Evolutionary conservation across 2,888 invertebrate genomes (phyloP).

Genomic region (Stramonita haemastoma): DNA sequence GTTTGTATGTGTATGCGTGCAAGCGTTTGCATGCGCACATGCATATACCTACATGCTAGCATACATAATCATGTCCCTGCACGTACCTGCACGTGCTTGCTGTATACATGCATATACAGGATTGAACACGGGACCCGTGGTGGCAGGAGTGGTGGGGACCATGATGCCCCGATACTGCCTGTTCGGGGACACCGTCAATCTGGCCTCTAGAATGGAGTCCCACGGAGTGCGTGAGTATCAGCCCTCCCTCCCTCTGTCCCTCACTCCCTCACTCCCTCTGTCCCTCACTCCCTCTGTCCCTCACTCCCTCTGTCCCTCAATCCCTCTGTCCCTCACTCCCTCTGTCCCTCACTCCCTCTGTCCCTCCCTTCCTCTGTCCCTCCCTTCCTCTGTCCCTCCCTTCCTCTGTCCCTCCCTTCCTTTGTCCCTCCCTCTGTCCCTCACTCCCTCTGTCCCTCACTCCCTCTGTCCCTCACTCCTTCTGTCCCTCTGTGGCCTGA

Average conservation of each 20-base stretch:
- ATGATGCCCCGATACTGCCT: constrained; percentile 11
- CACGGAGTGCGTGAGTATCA: background rate
- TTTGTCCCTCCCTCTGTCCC: too few species aligned
- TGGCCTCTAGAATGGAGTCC: background rate
- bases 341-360: too few species aligned
- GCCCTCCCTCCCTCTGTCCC: too few species aligned
- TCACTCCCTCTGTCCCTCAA: too few species aligned
- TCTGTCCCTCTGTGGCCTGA: too few species aligned
- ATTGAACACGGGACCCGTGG: constrained; percentile 13
- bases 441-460: too few species aligned
- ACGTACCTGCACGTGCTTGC: background rate
- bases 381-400: background rate
- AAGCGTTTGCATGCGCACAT: background rate
- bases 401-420: background rate
- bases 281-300: too few species aligned
- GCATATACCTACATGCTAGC: background rate
- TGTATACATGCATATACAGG: background rate
- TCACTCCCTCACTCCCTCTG: background rate
- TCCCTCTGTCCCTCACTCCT: too few species aligned
- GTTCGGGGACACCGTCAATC: constrained; percentile 19
- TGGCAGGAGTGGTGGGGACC: constrained; percentile 1
- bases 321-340: too few species aligned
- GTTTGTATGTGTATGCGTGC: background rate
- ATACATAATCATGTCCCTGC: background rate
- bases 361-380: background rate